phyloP scores from a whole-genome alignment of 1,140 invertebrate genomes.

The Trinorchestia longiramus region DNA sequence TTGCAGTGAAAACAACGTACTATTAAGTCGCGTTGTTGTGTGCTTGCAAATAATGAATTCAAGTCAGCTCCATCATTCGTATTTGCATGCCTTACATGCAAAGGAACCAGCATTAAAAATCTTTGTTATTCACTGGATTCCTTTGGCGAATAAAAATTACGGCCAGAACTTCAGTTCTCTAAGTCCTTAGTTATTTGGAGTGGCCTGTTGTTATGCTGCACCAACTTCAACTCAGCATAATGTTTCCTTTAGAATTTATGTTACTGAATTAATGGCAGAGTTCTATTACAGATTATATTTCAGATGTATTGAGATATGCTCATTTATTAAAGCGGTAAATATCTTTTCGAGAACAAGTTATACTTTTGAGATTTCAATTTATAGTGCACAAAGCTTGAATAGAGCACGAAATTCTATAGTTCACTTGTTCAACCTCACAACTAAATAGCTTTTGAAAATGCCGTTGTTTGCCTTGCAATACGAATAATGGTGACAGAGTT shows the following conservation, averaged over 20 bases:
- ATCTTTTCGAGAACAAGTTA: neutral
- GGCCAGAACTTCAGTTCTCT: neutral
- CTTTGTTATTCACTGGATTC: neutral
- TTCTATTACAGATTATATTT: neutral
- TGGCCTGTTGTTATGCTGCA: neutral
- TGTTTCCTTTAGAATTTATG: neutral
- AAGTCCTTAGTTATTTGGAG: neutral
- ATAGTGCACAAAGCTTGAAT: neutral
- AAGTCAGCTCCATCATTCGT: neutral
- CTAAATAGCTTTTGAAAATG: too few relatives aligned
- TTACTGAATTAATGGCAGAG: neutral
- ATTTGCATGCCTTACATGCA: neutral
- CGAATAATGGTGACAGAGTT: too few relatives aligned
- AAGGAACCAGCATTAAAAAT: neutral
- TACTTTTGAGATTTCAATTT: neutral
- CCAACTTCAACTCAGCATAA: neutral
- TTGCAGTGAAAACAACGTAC: too few relatives aligned
- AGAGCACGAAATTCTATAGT: neutral
- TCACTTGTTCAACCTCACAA: neutral
- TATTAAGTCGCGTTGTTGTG: neutral
- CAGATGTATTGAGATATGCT: neutral
- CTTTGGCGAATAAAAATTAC: neutral
- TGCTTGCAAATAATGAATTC: neutral
- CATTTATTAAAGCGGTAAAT: neutral
- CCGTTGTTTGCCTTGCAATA: too few relatives aligned